Evolutionary conservation across 2,797 vertebrate genomes (phyloP), one percentile per base, ranked within the genome.

Genomic region (Aplochiton taeniatus): DNA sequence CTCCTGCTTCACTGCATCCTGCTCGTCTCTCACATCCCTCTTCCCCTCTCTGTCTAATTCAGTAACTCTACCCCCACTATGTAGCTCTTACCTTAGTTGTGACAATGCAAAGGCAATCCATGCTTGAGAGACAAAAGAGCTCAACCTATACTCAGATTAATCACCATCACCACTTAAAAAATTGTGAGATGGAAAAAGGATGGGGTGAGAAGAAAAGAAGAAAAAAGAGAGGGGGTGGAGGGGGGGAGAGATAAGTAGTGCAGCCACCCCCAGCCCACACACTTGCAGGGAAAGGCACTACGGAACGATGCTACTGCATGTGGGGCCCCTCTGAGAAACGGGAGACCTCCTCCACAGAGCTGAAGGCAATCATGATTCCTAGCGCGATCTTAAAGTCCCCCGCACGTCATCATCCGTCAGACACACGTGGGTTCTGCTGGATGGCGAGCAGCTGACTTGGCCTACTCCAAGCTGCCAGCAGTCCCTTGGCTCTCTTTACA

Each of bases 101-200:
- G 89, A 98, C 95, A 93, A 98, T 96, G 91, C 96, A 98, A 90
- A 98, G 94, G 90, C 96, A 98, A 92, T 97, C 96, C 96, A 98
- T 98, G 83, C 87, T 90, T 91, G 87, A 65, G 76, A 72, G 76
- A 85, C 85, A 83, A 74, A 91, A 90, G 90, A 90, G 91, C 81
- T 96, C 86, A 93, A 84, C 90, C 78, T 88, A 85, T 87, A 79
- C 73, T 75, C 87, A 90, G 82, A 87, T 83, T 92, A 95, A 93
- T 93, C 89, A 88, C 91, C 90, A 91, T 88, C 86, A 84, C 92
- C 86, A 84, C 85, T 90, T 81, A n/a, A 68, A 75, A 68, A 64
- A 65, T 17, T 55, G 82, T 90, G 85, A 90, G 87, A 90, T 83
- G 82, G 81, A 83, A 85, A 89, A 76, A 83, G 80, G 79, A 76